Conservation (phyloP, 2,113 vertebrate species). For the Caranx melampygus region DNA sequence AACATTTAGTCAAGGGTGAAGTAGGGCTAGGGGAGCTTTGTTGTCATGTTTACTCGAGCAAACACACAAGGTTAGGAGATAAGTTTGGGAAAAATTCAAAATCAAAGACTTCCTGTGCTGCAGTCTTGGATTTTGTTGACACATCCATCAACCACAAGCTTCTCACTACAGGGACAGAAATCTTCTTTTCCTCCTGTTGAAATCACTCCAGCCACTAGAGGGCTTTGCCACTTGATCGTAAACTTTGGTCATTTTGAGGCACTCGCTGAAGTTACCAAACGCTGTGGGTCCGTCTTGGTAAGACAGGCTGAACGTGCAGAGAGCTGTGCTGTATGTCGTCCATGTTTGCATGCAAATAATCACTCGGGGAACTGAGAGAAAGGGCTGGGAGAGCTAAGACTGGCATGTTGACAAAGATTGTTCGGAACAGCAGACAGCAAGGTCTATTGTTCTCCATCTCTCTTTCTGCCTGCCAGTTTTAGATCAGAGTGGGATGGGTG, state of each 20-base stretch:
- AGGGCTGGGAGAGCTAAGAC: constrained; percentile 56
- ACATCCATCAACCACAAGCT: neutral
- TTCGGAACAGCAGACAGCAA: constrained; percentile 69
- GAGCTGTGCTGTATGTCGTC: constrained; percentile 24
- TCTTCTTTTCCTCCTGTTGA: neutral
- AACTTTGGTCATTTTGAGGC: neutral
- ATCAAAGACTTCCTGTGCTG: neutral
- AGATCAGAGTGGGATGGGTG: constrained; percentile 72
- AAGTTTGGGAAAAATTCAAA: neutral
- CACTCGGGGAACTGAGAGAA: constrained; percentile 54
- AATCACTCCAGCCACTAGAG: neutral
- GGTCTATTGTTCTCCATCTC: constrained; percentile 76
- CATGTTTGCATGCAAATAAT: constrained; percentile 68
- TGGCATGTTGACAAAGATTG: constrained; percentile 71
- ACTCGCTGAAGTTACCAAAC: constrained; percentile 9
- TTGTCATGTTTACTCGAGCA: neutral
- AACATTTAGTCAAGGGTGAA: neutral
- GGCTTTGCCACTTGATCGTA: constrained; percentile 3
- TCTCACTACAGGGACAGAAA: too few species aligned
- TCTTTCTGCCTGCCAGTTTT: constrained; percentile 75
- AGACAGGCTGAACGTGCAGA: neutral
- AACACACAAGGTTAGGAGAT: neutral
- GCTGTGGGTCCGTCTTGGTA: neutral
- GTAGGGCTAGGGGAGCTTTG: neutral
- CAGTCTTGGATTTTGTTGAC: neutral